phyloP scores from a whole-genome alignment of 2,797 vertebrate species.

The Danio albolineatus region DNA sequence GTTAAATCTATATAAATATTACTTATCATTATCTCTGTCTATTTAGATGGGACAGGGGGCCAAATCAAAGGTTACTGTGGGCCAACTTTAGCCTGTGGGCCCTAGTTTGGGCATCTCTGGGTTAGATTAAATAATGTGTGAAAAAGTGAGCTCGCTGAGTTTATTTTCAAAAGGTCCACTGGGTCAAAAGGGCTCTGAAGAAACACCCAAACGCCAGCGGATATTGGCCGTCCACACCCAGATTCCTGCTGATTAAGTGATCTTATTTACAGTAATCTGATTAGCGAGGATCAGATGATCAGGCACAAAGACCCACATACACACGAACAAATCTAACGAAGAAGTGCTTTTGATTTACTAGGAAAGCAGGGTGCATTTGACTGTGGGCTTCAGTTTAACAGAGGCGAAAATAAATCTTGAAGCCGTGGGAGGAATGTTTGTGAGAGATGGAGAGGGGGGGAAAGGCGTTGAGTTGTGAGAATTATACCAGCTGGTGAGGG shows the following conservation, averaged over 20 bases:
- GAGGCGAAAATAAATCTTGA: slow-evolving; percentile 48
- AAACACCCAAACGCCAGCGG: slow-evolving; percentile 10
- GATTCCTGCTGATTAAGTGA: slow-evolving; percentile 56
- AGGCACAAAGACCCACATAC: slow-evolving; percentile 27
- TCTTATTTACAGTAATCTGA: slow-evolving; percentile 58
- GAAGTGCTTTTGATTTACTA: slow-evolving; percentile 10
- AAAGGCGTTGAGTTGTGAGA: slow-evolving; percentile 51
- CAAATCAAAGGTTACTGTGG: too few species aligned
- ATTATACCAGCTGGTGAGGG: slow-evolving; percentile 59
- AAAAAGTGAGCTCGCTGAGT: not conserved
- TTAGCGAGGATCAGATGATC: slow-evolving; percentile 55
- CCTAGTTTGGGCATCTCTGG: too few species aligned
- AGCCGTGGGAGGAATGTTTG: slow-evolving; percentile 49
- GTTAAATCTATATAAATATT: too few species aligned
- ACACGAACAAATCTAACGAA: slow-evolving; percentile 5
- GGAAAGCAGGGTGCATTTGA: not conserved
- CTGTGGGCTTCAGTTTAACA: not conserved
- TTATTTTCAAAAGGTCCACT: not conserved
- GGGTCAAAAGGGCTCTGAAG: not conserved
- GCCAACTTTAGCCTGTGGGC: too few species aligned
- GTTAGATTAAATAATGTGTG: not conserved
- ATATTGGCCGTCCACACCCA: slow-evolving; percentile 33
- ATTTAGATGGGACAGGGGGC: too few species aligned
- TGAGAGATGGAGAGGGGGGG: slow-evolving; percentile 32
- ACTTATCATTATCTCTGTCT: too few species aligned